Evolutionary conservation across 2,797 vertebrate species (phyloP).

Genomic region (Spea hammondii): DNA sequence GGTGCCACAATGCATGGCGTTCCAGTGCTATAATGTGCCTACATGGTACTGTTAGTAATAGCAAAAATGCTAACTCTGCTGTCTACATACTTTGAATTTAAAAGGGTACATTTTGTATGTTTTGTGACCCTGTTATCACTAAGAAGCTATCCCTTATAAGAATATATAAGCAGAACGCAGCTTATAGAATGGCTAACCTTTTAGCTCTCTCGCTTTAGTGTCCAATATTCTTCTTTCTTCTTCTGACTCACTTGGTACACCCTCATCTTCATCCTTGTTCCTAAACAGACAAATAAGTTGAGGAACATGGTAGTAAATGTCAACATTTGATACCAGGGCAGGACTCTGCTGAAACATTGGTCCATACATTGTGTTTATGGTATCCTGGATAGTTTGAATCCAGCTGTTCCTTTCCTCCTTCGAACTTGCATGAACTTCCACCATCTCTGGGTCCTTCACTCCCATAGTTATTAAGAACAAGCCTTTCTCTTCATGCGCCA

Average conservation of each 20-base stretch:
- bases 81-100: too few species aligned
- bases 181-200: constrained; percentile 70
- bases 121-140: too few species aligned
- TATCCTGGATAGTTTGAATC: constrained; percentile 89
- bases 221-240: constrained; percentile 89
- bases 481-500: constrained; percentile 93
- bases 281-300: constrained; percentile 61
- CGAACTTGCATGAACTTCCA: constrained; percentile 87
- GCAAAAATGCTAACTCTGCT: too few species aligned
- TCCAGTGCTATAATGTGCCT: too few species aligned
- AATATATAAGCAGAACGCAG: not conserved
- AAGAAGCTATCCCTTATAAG: too few species aligned
- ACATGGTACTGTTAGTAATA: too few species aligned
- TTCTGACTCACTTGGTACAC: constrained; percentile 92
- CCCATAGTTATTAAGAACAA: constrained; percentile 93
- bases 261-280: constrained; percentile 95
- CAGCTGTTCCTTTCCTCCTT: constrained; percentile 91
- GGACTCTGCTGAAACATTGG: not conserved
- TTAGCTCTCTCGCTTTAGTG: constrained; percentile 84
- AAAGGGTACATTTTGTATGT: too few species aligned
- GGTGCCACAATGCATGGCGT: too few species aligned
- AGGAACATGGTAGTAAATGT: not conserved
- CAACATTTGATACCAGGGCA: too few species aligned
- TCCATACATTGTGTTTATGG: constrained; percentile 87
- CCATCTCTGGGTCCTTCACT: constrained; percentile 88